Evolutionary conservation across 1,140 invertebrate genomes (phyloP), one percentile per base, ranked within the genome.

Genomic region (Helicoverpa zea): DNA sequence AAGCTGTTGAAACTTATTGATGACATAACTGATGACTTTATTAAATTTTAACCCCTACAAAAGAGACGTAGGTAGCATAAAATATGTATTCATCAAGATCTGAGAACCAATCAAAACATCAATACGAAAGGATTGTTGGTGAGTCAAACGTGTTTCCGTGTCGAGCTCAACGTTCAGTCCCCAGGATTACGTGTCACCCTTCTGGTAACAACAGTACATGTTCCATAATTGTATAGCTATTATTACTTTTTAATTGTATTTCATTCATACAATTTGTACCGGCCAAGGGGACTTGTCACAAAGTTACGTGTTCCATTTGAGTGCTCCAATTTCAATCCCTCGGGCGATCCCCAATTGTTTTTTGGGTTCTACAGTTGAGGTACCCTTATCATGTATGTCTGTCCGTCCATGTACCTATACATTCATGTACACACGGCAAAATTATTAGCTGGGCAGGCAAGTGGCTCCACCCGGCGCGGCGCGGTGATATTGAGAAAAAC

Each of bases 241-340:
- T 70, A 70, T 70, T 70, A 70, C 66, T 70, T 70, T 70, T 70
- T 70, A 54, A 70, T 70, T 52, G 66, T 23, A 64, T 70, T 54
- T 18, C 49, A 54, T 70, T 47, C 43, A 68, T 52, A 52, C 47
- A 29, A 23, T 51, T 29, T 23, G 66, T 70, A 54, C 66, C 29
- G 49, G 66, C 30, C 23, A 12, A 13, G 49, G 29, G 66, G 66
- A 49, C 49, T 30, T 3, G 0, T 11, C 9, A n/a, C 13, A 43
- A 35, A 5, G 61, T 13, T 29, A 64, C 13, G 13, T n/a, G 3
- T 66, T 49, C 18, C 35, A 18, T 12, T 66, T 43, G 63, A 66
- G n/a, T 49, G 63, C 43, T 49, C 63, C 47, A 49, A 66, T 66
- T 66, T 66, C 10, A 66, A 66, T 66, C 63, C 16, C 63, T 49